Percentiles rank a stretch among this genome's conserved stretches.
Conservation (phyloP, 2,888 invertebrate species). For the Athetis lepigone region DNA sequence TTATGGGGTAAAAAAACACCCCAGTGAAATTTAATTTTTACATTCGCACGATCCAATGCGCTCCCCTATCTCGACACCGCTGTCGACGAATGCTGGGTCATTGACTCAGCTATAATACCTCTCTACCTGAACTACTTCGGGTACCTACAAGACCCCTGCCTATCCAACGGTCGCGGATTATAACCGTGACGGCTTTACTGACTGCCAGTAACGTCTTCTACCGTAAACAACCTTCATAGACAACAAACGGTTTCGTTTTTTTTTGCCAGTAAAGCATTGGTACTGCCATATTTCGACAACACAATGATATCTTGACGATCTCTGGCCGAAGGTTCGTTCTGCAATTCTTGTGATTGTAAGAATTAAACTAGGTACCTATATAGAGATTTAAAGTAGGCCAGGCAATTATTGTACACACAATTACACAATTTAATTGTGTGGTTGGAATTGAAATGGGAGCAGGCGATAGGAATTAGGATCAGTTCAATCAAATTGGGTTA, state of each 20-base stretch:
- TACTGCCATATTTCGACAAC: conserved; percentile 10
- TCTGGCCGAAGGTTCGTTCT: conserved; percentile 23
- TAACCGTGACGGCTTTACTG: conserved; percentile 31
- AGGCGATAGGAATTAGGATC: conserved; percentile 12
- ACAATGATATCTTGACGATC: conserved; percentile 48
- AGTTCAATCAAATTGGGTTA: conserved; percentile 6
- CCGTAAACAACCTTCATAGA: not conserved
- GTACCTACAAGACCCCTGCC: conserved; percentile 20
- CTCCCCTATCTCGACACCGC: conserved; percentile 34
- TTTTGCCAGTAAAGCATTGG: conserved; percentile 14
- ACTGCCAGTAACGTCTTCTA: conserved; percentile 20
- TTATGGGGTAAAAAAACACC: conserved; percentile 22
- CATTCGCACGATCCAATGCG: conserved; percentile 25
- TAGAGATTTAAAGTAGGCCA: conserved; percentile 26
- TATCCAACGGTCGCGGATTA: conserved; percentile 29
- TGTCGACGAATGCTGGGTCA: conserved; percentile 22
- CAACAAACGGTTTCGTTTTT: conserved; percentile 17
- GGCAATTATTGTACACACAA: conserved; percentile 22
- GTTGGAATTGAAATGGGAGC: conserved; percentile 15
- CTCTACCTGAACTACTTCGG: conserved; percentile 28
- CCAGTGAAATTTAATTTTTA: conserved; percentile 34
- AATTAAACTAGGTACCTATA: not conserved
- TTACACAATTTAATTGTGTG: not conserved
- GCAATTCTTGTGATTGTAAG: conserved; percentile 9
- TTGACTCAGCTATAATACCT: conserved; percentile 28